Conservation (phyloP, 2,113 vertebrate species). For the Andinoacara biseriatus region DNA sequence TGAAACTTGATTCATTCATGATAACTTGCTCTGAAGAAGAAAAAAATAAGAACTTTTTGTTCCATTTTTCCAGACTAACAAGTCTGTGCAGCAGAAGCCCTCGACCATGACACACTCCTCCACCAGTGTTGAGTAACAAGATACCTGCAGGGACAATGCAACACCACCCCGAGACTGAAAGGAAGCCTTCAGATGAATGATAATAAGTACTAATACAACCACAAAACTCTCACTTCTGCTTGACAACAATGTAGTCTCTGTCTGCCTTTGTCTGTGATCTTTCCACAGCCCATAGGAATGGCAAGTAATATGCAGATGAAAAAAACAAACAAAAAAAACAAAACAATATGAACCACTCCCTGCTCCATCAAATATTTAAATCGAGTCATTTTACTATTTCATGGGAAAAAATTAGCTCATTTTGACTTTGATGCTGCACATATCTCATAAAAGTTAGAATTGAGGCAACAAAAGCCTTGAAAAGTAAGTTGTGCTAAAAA, state of each 20-base stretch:
- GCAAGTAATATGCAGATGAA: slow-evolving; percentile 3
- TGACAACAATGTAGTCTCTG: slow-evolving; percentile 26
- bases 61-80: slow-evolving; percentile 18
- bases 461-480: no score
- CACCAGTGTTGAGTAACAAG: slow-evolving; percentile 25
- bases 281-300: slow-evolving; percentile 20
- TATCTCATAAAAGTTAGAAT: no score
- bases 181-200: slow-evolving; percentile 35
- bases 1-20: slow-evolving; percentile 6
- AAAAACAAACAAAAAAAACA: no score
- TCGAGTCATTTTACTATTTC: no score
- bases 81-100: slow-evolving; percentile 37
- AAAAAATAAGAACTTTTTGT: neutral
- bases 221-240: slow-evolving; percentile 14
- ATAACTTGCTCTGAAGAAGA: neutral
- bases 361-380: neutral
- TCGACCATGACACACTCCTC: neutral
- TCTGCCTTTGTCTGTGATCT: slow-evolving; percentile 44
- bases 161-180: neutral
- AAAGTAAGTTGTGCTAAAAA: no score
- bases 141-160: slow-evolving; percentile 18
- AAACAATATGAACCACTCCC: slow-evolving; percentile 16
- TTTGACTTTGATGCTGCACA: no score
- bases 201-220: slow-evolving; percentile 18
- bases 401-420: no score